A percentile compares a stretch with the other conserved stretches of the same genome.
These are phyloP conservation scores for Caenorhabditis sp. DNA, from an alignment of 2,888 invertebrate genomes.

Conservation along the genomic window DNA sequence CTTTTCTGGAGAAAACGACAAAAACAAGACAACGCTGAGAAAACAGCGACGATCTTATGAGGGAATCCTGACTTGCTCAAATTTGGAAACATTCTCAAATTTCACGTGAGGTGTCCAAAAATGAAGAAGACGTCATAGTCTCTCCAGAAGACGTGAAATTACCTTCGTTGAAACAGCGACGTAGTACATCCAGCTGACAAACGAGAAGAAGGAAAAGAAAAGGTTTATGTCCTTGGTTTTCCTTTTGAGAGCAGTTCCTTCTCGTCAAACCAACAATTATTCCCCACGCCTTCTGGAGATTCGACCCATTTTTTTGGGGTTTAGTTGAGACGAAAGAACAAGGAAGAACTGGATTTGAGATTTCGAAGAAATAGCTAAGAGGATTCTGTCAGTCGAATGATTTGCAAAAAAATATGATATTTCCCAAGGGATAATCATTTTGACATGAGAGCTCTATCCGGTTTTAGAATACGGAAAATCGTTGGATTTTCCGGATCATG, in stretches of 20 bases:
- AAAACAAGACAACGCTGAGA: neutral
- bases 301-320: conserved; percentile 12
- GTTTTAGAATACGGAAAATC: neutral
- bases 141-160: conserved; percentile 29
- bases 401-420: neutral
- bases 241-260: conserved; percentile 32
- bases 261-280: conserved; percentile 40
- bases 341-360: conserved; percentile 28
- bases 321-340: neutral
- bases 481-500: neutral
- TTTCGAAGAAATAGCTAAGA: neutral
- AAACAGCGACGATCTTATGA: neutral
- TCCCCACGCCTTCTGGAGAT: conserved; percentile 36
- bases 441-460: neutral
- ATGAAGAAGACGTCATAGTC: conserved; percentile 40
- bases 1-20: neutral
- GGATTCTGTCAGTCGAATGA: conserved; percentile 13
- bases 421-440: conserved; percentile 13
- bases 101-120: conserved; percentile 25
- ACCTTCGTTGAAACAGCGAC: conserved; percentile 22
- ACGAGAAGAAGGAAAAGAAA: neutral
- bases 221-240: conserved; percentile 14
- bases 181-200: conserved; percentile 9
- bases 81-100: conserved; percentile 9
- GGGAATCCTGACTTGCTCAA: neutral